Conservation (phyloP, 2,113 vertebrate species). For the Sterrhoptilus dennistouni region DNA sequence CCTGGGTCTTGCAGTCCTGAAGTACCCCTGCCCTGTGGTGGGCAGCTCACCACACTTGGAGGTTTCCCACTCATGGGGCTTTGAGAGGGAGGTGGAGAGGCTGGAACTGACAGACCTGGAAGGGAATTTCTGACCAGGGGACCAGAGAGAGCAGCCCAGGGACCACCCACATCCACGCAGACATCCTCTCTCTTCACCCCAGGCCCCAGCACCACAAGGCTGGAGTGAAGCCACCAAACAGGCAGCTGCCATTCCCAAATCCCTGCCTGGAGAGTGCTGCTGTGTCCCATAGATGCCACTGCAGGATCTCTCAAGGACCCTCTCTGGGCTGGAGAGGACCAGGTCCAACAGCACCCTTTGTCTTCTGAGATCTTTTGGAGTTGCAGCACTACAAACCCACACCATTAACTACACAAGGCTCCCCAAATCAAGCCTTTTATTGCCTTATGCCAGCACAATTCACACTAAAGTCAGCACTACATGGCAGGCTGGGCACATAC, state of each 20-base stretch:
- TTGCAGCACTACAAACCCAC: background rate
- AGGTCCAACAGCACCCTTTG: background rate
- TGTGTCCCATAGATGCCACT: background rate
- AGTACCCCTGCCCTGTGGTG: background rate
- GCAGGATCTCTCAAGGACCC: background rate
- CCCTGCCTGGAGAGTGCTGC: background rate
- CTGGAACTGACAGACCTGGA: background rate
- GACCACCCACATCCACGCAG: background rate
- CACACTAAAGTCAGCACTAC: background rate
- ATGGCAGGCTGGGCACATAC: background rate
- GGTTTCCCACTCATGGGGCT: background rate
- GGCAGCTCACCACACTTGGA: background rate
- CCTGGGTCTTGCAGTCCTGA: background rate
- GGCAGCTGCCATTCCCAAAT: background rate
- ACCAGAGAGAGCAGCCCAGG: background rate
- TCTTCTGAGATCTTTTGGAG: background rate
- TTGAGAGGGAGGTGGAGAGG: accelerated
- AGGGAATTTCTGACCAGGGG: background rate
- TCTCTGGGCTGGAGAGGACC: background rate
- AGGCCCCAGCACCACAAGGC: background rate
- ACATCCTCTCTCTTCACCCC: background rate
- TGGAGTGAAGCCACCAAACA: background rate
- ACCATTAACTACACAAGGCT: background rate
- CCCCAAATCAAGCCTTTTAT: conserved; percentile 17
- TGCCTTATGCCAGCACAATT: background rate